A percentile compares a stretch with the other conserved stretches of the same genome.
These are phyloP conservation scores for Acipenser transmontanus DNA, from an alignment of 2,797 vertebrate genomes.

Conservation along the genomic window DNA sequence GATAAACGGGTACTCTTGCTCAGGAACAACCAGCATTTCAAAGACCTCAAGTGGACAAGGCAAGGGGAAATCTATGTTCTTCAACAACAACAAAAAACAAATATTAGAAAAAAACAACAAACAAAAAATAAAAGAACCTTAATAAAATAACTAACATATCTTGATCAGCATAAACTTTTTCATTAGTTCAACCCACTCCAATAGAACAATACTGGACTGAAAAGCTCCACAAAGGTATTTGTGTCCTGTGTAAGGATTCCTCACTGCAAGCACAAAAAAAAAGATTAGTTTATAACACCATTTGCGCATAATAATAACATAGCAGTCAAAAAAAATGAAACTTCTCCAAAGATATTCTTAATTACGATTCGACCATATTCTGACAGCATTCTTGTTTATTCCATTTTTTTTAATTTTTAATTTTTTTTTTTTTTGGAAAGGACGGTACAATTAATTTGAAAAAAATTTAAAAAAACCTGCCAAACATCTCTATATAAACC, in stretches of 20 bases:
- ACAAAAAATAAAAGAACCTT: neutral
- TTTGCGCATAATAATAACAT: too few species aligned
- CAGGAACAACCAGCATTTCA: slow-evolving; percentile 89
- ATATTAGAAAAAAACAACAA: neutral
- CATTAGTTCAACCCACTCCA: slow-evolving; percentile 94
- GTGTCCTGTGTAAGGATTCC: slow-evolving; percentile 88
- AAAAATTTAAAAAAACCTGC: too few species aligned
- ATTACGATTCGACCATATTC: too few species aligned
- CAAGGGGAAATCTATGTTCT: slow-evolving; percentile 89
- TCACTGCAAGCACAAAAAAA: slow-evolving; percentile 54
- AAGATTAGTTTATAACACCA: too few species aligned
- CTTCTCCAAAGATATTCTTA: too few species aligned
- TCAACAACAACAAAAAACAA: slow-evolving; percentile 10
- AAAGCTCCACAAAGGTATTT: slow-evolving; percentile 91
- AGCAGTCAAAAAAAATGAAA: too few species aligned
- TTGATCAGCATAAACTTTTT: slow-evolving; percentile 95
- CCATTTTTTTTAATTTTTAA: too few species aligned
- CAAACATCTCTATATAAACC: too few species aligned
- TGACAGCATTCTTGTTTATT: too few species aligned
- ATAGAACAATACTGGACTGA: slow-evolving; percentile 84
- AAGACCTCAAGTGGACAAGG: slow-evolving; percentile 83
- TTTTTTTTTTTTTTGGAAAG: too few species aligned
- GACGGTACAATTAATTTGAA: too few species aligned
- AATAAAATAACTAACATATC: slow-evolving; percentile 46
- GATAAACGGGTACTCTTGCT: slow-evolving; percentile 84